Evolutionary conservation across 2,888 invertebrate species (phyloP), one percentile per base, ranked within the genome.

Genomic region (Philereme transversata): DNA sequence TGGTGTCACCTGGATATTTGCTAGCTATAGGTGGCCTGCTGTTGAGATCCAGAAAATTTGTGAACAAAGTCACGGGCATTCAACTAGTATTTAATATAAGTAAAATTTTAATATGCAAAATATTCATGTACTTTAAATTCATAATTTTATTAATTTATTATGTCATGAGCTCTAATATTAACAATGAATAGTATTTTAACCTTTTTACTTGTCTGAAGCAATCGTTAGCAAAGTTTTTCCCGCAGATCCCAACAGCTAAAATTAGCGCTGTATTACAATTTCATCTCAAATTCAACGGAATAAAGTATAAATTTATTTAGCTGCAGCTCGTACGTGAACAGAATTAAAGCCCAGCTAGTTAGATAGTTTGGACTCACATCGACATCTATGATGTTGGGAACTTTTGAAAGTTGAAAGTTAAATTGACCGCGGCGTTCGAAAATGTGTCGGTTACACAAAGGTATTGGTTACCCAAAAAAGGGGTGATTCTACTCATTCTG

Each of bases 221-320:
- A 49, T 7, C 44, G 43, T 5, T 46, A 62, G 43, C 53, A 43
- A 51, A 46, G 33, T 62, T 53, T 4, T 7, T 22, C 22, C 3
- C 22, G 22, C 22, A 52, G 35, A 35, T 57, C 45, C 9, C 51
- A 10, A 43, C 34, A 40, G 51, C 40, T 11, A 53, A 10, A 51
- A 58, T 54, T 40, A 58, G 22, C 44, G 47, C 52, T 22, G 40
- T 9, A 3, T 48, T 56, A 55, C 55, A 59, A 41, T 59, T 49
- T 48, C 10, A 34, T 36, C 49, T 56, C 52, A 63, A 56, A 59
- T 46, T 50, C 46, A n/a, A 59, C 38, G 11, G 41, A 47, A 57
- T 59, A 59, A 63, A 60, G 63, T 63, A 59, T 50, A 60, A 53
- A 63, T 63, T 63, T 52, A 52, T 53, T 63, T 63, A 59, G 54